Percentiles rank a stretch among this genome's conserved stretches.
These are phyloP conservation scores for Rhorus exstirpatorius DNA, from an alignment of 2,888 invertebrate species.

Conservation along the genomic window DNA sequence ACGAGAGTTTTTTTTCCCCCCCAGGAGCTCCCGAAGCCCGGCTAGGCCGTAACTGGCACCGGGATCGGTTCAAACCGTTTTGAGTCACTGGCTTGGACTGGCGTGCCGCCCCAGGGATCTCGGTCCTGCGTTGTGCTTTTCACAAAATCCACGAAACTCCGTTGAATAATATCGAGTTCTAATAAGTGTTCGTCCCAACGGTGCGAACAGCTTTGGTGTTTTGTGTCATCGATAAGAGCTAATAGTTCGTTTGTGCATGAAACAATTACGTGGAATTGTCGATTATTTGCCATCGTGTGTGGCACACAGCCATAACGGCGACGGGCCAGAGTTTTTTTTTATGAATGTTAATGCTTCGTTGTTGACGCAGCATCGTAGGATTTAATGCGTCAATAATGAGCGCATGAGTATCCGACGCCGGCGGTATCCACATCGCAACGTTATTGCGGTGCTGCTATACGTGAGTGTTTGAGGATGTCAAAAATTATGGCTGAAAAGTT, in stretches of 20 bases:
- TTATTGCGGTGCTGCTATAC: conserved; percentile 10
- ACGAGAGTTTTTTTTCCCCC: conserved; percentile 45
- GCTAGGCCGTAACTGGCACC: conserved; percentile 82
- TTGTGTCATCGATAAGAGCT: neutral
- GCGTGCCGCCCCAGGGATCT: conserved; percentile 74
- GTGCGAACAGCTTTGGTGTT: conserved; percentile 2
- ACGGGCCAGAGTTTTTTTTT: conserved; percentile 4
- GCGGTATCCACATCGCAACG: neutral
- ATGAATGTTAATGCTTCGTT: neutral
- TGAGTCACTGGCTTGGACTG: conserved; percentile 84
- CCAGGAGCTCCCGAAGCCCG: conserved; percentile 45
- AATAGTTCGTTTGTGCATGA: neutral
- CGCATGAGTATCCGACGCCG: conserved; percentile 54
- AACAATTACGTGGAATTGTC: conserved; percentile 3
- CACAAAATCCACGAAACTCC: conserved; percentile 35
- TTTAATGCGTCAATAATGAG: conserved; percentile 1
- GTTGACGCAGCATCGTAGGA: neutral
- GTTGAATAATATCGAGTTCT: conserved; percentile 1
- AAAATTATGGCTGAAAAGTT: conserved; percentile 14
- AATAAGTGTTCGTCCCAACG: neutral
- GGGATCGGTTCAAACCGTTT: conserved; percentile 86
- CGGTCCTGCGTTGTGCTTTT: conserved; percentile 61
- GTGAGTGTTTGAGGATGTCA: conserved; percentile 40
- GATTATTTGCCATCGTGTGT: neutral
- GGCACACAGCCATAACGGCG: conserved; percentile 18